phyloP scores from a whole-genome alignment of 2,888 invertebrate species.

The Athrips mouffetella region DNA sequence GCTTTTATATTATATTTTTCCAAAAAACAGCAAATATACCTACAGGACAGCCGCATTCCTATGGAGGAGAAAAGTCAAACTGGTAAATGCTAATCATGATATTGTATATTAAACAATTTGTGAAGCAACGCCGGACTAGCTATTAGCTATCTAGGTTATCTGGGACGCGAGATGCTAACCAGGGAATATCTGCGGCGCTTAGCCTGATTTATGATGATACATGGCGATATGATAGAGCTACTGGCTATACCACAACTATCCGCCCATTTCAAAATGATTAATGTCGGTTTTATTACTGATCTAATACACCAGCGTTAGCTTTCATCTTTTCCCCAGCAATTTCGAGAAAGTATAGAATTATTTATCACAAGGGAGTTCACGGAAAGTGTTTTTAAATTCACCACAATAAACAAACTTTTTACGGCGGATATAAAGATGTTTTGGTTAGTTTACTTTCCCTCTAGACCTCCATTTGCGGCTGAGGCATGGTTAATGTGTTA shows the following conservation, averaged over 20 bases:
- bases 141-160: neutral
- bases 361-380: too few relatives aligned
- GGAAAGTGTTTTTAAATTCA: slow-evolving; percentile 3
- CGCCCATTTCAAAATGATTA: neutral
- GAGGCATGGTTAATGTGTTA: too few relatives aligned
- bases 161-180: neutral
- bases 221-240: slow-evolving; percentile 6
- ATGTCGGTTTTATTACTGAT: neutral
- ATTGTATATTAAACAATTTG: too few relatives aligned
- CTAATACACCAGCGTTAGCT: neutral
- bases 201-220: slow-evolving; percentile 8
- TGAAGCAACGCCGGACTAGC: too few relatives aligned
- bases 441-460: neutral
- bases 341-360: neutral
- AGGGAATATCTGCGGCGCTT: neutral
- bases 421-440: neutral
- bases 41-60: too few relatives aligned
- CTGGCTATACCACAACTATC: neutral
- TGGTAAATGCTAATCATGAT: too few relatives aligned
- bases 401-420: slow-evolving; percentile 1
- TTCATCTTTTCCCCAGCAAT: neutral
- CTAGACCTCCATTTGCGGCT: too few relatives aligned
- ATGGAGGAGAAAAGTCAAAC: too few relatives aligned
- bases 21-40: too few relatives aligned
- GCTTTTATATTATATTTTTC: too few relatives aligned